phyloP scores from a whole-genome alignment of 2,888 invertebrate species.

The Plebejus anna region DNA sequence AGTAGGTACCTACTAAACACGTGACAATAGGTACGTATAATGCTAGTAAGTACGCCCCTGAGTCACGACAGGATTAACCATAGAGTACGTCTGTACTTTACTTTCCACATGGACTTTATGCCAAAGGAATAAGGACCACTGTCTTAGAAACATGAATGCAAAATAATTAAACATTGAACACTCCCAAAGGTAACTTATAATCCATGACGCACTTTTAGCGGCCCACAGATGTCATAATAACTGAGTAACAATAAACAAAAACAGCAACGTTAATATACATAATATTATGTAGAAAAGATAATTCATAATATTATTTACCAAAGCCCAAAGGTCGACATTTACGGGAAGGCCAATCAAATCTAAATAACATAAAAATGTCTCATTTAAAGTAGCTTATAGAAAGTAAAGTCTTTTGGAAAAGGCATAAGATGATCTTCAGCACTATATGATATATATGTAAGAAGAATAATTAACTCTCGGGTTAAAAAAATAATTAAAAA shows the following conservation, averaged over 20 bases:
- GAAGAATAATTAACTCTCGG: too few species aligned
- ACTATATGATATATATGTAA: too few species aligned
- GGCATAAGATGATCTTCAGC: too few species aligned
- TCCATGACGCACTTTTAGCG: neutral
- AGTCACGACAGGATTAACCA: slow-evolving; percentile 18
- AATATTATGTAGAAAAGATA: too few species aligned
- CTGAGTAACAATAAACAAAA: neutral
- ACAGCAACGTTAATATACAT: neutral
- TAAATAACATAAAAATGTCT: too few species aligned
- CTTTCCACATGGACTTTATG: neutral
- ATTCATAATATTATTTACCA: neutral
- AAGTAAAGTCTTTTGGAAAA: too few species aligned
- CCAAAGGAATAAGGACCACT: neutral
- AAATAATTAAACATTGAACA: neutral
- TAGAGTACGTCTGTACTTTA: neutral
- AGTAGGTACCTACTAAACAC: neutral
- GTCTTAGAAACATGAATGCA: neutral
- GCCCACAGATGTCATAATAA: neutral
- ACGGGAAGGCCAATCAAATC: too few species aligned
- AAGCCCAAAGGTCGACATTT: too few species aligned
- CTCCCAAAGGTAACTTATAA: neutral
- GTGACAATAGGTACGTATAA: neutral
- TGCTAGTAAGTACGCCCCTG: slow-evolving; percentile 8
- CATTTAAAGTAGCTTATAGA: too few species aligned
- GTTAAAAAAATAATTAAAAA: too few species aligned